Base-by-base conservation (phyloP, 2,888 invertebrate species). In the Cephus pygmeus region DNA sequence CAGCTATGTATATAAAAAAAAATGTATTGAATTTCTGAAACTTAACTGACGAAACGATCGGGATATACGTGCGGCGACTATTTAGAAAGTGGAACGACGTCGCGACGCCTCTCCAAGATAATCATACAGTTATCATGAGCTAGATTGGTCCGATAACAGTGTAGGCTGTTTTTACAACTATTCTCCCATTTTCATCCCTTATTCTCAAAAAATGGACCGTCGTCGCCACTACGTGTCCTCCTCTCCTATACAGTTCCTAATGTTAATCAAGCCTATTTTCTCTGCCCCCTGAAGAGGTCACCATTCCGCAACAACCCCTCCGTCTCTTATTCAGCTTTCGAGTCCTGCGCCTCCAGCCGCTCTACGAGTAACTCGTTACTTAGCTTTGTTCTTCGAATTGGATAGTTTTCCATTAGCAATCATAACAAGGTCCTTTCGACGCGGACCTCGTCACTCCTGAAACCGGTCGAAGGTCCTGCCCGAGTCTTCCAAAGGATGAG, bases 331-430 rank as follows among this genome's bases (percentile, higher is more conserved):
- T 76, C 83, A 75, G 56, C 9, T 9, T 23, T 9, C 56, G 23
- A 56, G 56, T 56, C 40, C 40, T 23, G 6, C 15, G 23, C 23
- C 40, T 40, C 23, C 40, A 23, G 9, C 1, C 40, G 15, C 9
- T 40, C 23, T 2, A 56, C 56, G 86, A 86, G 87, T 85, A 88
- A 89, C 88, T 89, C 87, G 88, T 90, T 90, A 89, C 89, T 88
- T 86, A 85, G 85, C 89, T 90, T 89, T 90, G 90, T 90, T 88
- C 89, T 89, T 90, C 88, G 90, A 90, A 89, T 90, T 89, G 88
- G 88, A 88, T 90, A 89, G 88, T 90, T 90, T 90, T 89, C 88
- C 90, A 90, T 90, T 89, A 90, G 90, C 89, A 90, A 88, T 90
- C 89, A 90, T 90, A 90, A 90, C 90, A 90, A 88, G 86, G 87